These are phyloP conservation scores for Pogoniulus pusillus DNA, from an alignment of 2,797 vertebrate species.

Conservation along the genomic window DNA sequence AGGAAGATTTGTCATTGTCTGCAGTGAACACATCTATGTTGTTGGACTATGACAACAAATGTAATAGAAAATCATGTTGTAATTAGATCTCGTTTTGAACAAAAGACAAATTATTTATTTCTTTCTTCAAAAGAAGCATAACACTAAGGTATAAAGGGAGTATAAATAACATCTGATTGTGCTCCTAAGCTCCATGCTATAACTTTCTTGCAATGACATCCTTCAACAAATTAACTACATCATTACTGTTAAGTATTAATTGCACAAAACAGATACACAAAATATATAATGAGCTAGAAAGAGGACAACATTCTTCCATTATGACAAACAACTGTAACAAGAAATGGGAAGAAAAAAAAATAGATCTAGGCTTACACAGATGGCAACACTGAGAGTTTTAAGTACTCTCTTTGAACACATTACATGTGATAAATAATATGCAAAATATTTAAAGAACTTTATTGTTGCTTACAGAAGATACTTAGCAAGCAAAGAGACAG, in stretches of 20 bases:
- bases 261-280: conserved; percentile 69
- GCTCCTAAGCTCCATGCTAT: conserved; percentile 67
- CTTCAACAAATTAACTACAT: conserved; percentile 71
- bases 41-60: not conserved
- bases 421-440: conserved; percentile 71
- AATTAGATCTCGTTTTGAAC: conserved; percentile 52
- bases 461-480: conserved; percentile 71
- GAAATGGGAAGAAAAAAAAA: conserved; percentile 37
- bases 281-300: conserved; percentile 67
- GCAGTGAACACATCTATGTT: not conserved
- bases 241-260: conserved; percentile 66
- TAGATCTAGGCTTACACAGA: conserved; percentile 64
- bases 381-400: conserved; percentile 61
- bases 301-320: conserved; percentile 64
- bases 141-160: conserved; percentile 67
- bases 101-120: conserved; percentile 71
- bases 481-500: conserved; percentile 67
- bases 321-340: conserved; percentile 65
- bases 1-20: not conserved
- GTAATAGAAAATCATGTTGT: conserved; percentile 26
- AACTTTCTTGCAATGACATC: conserved; percentile 68
- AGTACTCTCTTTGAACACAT: conserved; percentile 59
- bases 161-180: conserved; percentile 72
- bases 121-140: conserved; percentile 70
- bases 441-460: conserved; percentile 70